A percentile compares a stretch with the other conserved stretches of the same genome.
phyloP scores from a whole-genome alignment of 2,888 invertebrate genomes.

The Andrena camellia region DNA sequence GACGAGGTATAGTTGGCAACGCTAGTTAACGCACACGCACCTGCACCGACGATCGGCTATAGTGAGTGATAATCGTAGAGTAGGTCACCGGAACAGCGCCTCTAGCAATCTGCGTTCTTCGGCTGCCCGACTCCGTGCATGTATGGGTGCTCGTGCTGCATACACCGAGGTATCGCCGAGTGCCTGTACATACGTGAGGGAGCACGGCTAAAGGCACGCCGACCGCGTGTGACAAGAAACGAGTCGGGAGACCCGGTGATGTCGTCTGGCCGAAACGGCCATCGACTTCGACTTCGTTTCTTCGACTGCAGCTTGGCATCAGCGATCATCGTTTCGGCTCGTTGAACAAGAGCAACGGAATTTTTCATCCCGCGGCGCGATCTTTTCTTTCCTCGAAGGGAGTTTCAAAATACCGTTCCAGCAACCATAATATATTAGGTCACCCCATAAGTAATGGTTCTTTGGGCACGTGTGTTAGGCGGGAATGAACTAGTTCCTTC shows the following conservation, averaged over 20 bases:
- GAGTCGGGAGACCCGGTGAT: conserved; percentile 41
- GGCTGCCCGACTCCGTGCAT: conserved; percentile 46
- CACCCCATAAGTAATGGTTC: too few species aligned
- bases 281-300: conserved; percentile 29
- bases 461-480: too few species aligned
- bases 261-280: conserved; percentile 42
- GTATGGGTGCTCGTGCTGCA: conserved; percentile 8
- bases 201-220: conserved; percentile 48
- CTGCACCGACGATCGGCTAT: conserved; percentile 72
- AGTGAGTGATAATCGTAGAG: conserved; percentile 83
- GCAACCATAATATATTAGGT: too few species aligned
- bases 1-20: conserved; percentile 68
- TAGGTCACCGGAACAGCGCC: conserved; percentile 85
- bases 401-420: too few species aligned
- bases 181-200: neutral
- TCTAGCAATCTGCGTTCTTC: conserved; percentile 83
- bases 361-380: too few species aligned
- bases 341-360: neutral
- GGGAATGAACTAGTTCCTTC: too few species aligned
- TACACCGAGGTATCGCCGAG: neutral
- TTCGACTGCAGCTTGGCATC: neutral
- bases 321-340: neutral
- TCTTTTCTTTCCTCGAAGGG: too few species aligned
- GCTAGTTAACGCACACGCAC: conserved; percentile 74
- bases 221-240: conserved; percentile 57